Conservation (phyloP, 2,888 invertebrate genomes). For the Morinoia aosen region DNA sequence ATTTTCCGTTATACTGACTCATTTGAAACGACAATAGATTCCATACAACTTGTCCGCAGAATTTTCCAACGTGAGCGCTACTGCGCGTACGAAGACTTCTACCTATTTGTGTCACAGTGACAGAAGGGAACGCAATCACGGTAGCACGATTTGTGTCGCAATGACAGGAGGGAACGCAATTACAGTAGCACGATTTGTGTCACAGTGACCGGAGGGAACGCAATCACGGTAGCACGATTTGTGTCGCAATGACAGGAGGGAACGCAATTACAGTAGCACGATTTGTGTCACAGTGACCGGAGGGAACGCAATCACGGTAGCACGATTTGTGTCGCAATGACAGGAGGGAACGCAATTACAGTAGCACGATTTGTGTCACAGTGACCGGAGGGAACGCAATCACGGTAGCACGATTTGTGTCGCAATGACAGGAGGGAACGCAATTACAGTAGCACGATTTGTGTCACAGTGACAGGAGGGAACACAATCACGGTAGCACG, state of each 20-base stretch:
- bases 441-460: background rate
- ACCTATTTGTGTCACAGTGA: too few species aligned
- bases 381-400: too few species aligned
- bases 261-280: background rate
- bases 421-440: background rate
- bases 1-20: too few species aligned
- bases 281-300: background rate
- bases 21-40: too few species aligned
- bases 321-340: too few species aligned
- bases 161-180: background rate
- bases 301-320: background rate
- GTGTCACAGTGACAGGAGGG: too few species aligned
- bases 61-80: too few species aligned
- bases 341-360: background rate
- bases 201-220: too few species aligned
- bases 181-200: background rate
- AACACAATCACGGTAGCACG: background rate
- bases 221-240: background rate
- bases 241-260: too few species aligned
- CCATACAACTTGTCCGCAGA: too few species aligned
- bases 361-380: background rate
- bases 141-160: background rate
- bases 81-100: too few species aligned
- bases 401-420: background rate
- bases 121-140: too few species aligned